These are phyloP conservation scores for Plutella xylostella DNA, from an alignment of 2,888 invertebrate genomes.

Conservation along the genomic window DNA sequence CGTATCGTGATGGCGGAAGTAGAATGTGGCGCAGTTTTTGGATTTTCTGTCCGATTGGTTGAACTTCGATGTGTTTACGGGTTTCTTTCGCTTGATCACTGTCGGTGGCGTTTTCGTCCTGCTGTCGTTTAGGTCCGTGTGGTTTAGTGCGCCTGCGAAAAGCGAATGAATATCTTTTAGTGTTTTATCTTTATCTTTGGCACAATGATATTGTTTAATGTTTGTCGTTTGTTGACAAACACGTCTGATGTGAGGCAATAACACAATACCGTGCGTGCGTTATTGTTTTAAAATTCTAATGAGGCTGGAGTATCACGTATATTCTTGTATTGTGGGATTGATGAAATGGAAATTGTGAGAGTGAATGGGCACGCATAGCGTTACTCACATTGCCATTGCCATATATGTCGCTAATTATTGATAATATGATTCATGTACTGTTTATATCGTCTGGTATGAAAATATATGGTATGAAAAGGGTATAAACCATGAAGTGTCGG, in stretches of 20 bases:
- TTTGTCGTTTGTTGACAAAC: constrained; percentile 24
- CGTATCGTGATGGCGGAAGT: constrained; percentile 88
- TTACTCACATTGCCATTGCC: no score
- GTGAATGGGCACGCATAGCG: no score
- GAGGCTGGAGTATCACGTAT: no score
- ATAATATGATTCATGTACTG: no score
- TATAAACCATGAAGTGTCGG: no score
- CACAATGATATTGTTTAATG: constrained; percentile 16
- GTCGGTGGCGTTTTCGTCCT: constrained; percentile 51
- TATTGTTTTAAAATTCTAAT: constrained; percentile 40
- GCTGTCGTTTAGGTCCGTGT: constrained; percentile 34
- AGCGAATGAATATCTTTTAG: constrained; percentile 19
- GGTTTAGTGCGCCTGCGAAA: constrained; percentile 37
- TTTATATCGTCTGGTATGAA: no score
- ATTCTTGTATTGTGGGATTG: no score
- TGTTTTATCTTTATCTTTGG: constrained; percentile 15
- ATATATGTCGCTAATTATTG: no score
- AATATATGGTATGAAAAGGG: no score
- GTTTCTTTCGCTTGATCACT: constrained; percentile 62
- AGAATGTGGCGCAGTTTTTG: constrained; percentile 86
- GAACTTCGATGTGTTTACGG: constrained; percentile 71
- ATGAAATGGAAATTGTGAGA: no score
- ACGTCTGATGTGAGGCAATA: not conserved
- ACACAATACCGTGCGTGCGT: constrained; percentile 11
- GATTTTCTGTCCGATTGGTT: constrained; percentile 82